Conservation (phyloP, 1,140 invertebrate genomes). For the Orchesella cincta region DNA sequence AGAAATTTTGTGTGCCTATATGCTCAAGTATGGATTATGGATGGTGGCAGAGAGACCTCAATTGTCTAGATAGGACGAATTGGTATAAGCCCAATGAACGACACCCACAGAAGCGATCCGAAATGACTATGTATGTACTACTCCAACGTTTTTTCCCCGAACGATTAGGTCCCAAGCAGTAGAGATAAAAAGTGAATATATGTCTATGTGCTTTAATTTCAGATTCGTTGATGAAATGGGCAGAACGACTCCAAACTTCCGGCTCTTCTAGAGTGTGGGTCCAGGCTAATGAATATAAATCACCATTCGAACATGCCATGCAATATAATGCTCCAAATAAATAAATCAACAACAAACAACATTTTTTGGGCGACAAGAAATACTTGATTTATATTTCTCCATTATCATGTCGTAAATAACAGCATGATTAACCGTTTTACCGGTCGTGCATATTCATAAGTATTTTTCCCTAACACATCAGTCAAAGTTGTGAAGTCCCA, state of each 20-base stretch:
- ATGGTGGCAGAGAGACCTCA: slow-evolving; percentile 43
- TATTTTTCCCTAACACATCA: not conserved
- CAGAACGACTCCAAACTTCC: slow-evolving; percentile 42
- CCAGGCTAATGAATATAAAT: too few relatives aligned
- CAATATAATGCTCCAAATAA: not conserved
- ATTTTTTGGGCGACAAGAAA: not conserved
- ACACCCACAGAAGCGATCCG: slow-evolving; percentile 40
- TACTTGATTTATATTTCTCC: not conserved
- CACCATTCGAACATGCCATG: not conserved
- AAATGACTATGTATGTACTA: slow-evolving; percentile 43
- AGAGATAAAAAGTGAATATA: not conserved
- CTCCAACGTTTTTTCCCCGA: not conserved
- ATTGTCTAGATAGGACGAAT: slow-evolving; percentile 35
- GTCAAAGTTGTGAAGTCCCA: not conserved
- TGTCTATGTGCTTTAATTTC: not conserved
- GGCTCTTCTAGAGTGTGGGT: slow-evolving; percentile 36
- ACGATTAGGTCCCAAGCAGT: not conserved
- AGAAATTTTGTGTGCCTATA: slow-evolving; percentile 42
- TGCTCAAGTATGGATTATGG: slow-evolving; percentile 41
- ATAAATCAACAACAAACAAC: not conserved
- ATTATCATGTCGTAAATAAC: not conserved
- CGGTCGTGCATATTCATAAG: not conserved
- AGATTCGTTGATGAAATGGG: slow-evolving; percentile 49
- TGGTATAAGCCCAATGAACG: slow-evolving; percentile 42
- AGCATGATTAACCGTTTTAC: not conserved